These are phyloP conservation scores for Cuniculus paca DNA, from an alignment of 2,797 vertebrate genomes.

Conservation along the genomic window DNA sequence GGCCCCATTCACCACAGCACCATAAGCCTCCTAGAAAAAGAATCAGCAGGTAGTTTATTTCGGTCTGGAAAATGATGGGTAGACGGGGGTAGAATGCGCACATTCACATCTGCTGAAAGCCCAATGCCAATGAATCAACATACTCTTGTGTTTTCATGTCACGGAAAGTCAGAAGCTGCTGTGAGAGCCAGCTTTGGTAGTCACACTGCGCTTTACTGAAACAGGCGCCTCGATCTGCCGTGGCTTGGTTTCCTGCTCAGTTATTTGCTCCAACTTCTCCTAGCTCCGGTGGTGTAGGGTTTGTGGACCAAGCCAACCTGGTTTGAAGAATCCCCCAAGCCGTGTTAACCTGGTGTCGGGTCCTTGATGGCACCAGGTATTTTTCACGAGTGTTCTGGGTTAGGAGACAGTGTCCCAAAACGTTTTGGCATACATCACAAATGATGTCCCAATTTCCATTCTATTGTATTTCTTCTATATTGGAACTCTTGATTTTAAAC, in stretches of 20 bases:
- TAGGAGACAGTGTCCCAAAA: neutral
- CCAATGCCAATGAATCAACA: slow-evolving; percentile 39
- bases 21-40: slow-evolving; percentile 39
- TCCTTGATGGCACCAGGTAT: neutral
- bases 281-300: neutral
- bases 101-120: slow-evolving; percentile 42
- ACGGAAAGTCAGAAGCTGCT: neutral
- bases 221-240: accelerated
- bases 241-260: neutral
- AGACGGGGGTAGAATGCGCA: slow-evolving; percentile 11
- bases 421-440: neutral
- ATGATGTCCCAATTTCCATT: neutral
- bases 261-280: neutral
- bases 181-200: no score
- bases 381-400: neutral
- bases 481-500: slow-evolving; percentile 3
- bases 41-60: neutral
- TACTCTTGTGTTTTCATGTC: neutral
- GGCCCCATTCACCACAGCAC: neutral
- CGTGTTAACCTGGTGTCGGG: neutral
- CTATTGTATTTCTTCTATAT: neutral
- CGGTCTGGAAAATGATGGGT: slow-evolving; percentile 38
- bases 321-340: neutral
- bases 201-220: neutral
- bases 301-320: neutral